Evolutionary conservation across 2,797 vertebrate genomes (phyloP).

Genomic region (Bradypodion pumilum): DNA sequence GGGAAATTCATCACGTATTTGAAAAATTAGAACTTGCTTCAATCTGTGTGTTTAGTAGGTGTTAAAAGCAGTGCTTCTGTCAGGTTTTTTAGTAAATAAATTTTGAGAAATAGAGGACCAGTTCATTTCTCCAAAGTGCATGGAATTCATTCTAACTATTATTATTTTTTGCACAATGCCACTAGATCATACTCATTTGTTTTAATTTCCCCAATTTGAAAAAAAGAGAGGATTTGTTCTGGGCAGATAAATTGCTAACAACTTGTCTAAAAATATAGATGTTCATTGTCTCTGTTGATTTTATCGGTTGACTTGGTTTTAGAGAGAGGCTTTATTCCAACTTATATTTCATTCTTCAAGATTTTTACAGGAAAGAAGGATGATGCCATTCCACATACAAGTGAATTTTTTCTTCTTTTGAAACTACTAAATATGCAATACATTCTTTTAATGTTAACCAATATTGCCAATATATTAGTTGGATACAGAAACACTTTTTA

Average conservation of each 20-base stretch:
- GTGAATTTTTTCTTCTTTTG: slow-evolving; percentile 34
- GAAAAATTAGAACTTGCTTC: slow-evolving; percentile 62
- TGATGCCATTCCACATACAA: slow-evolving; percentile 60
- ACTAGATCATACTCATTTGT: slow-evolving; percentile 55
- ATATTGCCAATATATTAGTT: not conserved
- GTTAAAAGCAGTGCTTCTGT: slow-evolving; percentile 75
- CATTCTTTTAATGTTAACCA: slow-evolving; percentile 35
- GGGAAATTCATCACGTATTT: slow-evolving; percentile 50
- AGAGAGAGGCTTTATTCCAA: slow-evolving; percentile 50
- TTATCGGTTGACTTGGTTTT: slow-evolving; percentile 53
- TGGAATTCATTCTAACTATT: slow-evolving; percentile 59
- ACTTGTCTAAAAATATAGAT: slow-evolving; percentile 43
- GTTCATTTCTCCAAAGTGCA: slow-evolving; percentile 66
- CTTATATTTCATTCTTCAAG: slow-evolving; percentile 38
- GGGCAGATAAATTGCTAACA: slow-evolving; percentile 44
- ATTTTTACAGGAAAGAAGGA: slow-evolving; percentile 32
- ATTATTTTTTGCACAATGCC: slow-evolving; percentile 54
- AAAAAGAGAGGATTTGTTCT: slow-evolving; percentile 35
- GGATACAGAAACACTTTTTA: slow-evolving; percentile 26
- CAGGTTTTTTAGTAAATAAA: slow-evolving; percentile 76
- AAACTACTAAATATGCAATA: slow-evolving; percentile 46
- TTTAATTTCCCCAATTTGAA: slow-evolving; percentile 8
- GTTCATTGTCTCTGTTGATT: slow-evolving; percentile 54
- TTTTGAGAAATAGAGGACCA: slow-evolving; percentile 62
- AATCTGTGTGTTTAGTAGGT: slow-evolving; percentile 62